Conservation (phyloP, 2,888 invertebrate species). For the Oeneis ivallda region DNA sequence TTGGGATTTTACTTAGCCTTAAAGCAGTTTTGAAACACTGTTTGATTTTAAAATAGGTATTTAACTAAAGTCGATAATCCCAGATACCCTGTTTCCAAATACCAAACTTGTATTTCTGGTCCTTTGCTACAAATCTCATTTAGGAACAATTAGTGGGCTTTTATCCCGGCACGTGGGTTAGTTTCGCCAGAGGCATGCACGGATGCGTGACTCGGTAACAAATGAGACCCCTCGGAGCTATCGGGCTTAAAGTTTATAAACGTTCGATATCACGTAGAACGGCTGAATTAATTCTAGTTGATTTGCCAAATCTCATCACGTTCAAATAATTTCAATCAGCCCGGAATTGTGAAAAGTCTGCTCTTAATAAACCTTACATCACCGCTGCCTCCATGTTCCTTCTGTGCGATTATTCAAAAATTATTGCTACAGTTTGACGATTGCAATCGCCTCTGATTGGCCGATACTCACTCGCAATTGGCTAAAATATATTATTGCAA, state of each 20-base stretch:
- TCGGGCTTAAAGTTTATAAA: conserved; percentile 28
- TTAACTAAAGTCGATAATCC: background rate
- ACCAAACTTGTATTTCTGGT: conserved; percentile 13
- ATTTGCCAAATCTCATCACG: conserved; percentile 8
- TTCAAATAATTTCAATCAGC: background rate
- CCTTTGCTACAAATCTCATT: conserved; percentile 23
- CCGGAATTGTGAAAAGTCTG: no score
- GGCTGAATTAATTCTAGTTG: conserved; percentile 22
- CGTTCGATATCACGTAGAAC: conserved; percentile 26
- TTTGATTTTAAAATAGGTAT: no score
- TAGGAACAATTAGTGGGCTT: conserved; percentile 29
- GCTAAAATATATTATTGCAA: no score
- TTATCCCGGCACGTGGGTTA: conserved; percentile 20
- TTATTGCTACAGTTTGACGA: no score
- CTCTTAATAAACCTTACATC: no score
- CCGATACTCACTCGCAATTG: no score
- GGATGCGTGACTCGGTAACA: conserved; percentile 33
- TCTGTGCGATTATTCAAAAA: no score
- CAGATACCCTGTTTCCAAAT: background rate
- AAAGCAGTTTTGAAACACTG: no score
- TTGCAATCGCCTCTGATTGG: no score
- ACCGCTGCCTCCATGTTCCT: no score
- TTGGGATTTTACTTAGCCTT: no score
- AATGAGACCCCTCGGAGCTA: conserved; percentile 25
- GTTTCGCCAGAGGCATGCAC: conserved; percentile 33